These are phyloP conservation scores for Melipona bicolor DNA, from an alignment of 2,888 invertebrate species.

Conservation along the genomic window DNA sequence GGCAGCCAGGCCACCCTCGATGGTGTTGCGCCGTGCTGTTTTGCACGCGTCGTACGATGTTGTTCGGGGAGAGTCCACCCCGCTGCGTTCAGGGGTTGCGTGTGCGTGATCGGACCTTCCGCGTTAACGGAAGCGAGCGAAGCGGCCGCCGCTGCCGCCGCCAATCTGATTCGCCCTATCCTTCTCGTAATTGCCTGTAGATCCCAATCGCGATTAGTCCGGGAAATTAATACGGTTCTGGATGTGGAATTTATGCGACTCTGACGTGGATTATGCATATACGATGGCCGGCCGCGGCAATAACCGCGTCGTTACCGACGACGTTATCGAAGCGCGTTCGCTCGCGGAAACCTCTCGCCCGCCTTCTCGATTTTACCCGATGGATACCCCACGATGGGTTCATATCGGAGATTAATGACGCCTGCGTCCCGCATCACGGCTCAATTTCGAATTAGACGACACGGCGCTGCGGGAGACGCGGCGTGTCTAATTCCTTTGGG, in stretches of 20 bases:
- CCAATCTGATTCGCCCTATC: slow-evolving; percentile 76
- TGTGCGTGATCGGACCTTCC: slow-evolving; percentile 73
- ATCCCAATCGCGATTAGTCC: slow-evolving; percentile 81
- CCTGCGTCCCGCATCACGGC: not conserved
- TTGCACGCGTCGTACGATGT: slow-evolving; percentile 37
- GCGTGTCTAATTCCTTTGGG: not conserved
- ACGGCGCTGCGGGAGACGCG: too few relatives aligned
- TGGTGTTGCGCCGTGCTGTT: slow-evolving; percentile 42
- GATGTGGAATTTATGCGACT: slow-evolving; percentile 77
- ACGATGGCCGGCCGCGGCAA: slow-evolving; percentile 55
- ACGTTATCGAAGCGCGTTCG: slow-evolving; percentile 33
- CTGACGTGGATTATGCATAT: slow-evolving; percentile 69
- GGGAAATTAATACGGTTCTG: slow-evolving; percentile 80
- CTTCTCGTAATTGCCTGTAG: slow-evolving; percentile 82
- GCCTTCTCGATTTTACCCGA: slow-evolving; percentile 27
- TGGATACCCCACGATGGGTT: not conserved
- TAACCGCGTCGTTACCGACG: slow-evolving; percentile 61
- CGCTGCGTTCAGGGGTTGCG: slow-evolving; percentile 60
- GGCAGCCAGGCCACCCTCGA: slow-evolving; percentile 34
- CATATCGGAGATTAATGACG: not conserved
- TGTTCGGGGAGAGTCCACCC: too few relatives aligned
- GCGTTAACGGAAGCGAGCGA: slow-evolving; percentile 67
- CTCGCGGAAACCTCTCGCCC: slow-evolving; percentile 27
- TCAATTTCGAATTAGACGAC: not conserved
- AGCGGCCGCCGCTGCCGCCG: slow-evolving; percentile 54